Percentiles rank a stretch among this genome's conserved stretches.
phyloP scores from a whole-genome alignment of 2,888 invertebrate species.

The Mythimna ferrago region DNA sequence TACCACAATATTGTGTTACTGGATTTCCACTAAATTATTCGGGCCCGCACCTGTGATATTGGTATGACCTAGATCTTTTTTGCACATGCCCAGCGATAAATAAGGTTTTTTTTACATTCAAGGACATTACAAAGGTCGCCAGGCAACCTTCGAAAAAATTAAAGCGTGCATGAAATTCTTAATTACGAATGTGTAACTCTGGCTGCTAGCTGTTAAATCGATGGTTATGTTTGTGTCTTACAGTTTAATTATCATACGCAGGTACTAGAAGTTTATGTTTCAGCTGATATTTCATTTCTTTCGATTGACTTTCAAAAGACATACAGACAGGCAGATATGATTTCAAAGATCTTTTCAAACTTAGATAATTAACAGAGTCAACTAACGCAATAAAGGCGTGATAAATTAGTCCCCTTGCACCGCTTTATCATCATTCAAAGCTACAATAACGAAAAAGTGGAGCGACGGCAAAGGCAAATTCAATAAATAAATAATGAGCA shows the following conservation, averaged over 20 bases:
- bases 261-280: conserved; percentile 6
- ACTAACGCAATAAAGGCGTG: conserved; percentile 8
- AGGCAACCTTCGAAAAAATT: conserved; percentile 51
- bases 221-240: not conserved
- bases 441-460: conserved; percentile 69
- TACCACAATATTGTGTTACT: conserved; percentile 8
- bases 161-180: conserved; percentile 48
- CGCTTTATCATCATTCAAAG: conserved; percentile 58
- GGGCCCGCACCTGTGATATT: conserved; percentile 44
- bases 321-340: conserved; percentile 7
- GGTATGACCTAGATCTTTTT: conserved; percentile 61
- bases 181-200: conserved; percentile 30
- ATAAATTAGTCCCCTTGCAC: conserved; percentile 52
- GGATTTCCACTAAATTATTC: conserved; percentile 41
- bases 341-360: conserved; percentile 10
- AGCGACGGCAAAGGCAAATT: conserved; percentile 69
- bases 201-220: not conserved
- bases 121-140: conserved; percentile 58
- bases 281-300: conserved; percentile 7
- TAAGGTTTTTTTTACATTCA: conserved; percentile 60
- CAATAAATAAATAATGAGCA: conserved; percentile 76
- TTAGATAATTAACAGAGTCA: not conserved
- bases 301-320: not conserved
- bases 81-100: conserved; percentile 49
- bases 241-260: conserved; percentile 4